Conservation (phyloP, 2,797 vertebrate species). For the Loris lydekkerianus region DNA sequence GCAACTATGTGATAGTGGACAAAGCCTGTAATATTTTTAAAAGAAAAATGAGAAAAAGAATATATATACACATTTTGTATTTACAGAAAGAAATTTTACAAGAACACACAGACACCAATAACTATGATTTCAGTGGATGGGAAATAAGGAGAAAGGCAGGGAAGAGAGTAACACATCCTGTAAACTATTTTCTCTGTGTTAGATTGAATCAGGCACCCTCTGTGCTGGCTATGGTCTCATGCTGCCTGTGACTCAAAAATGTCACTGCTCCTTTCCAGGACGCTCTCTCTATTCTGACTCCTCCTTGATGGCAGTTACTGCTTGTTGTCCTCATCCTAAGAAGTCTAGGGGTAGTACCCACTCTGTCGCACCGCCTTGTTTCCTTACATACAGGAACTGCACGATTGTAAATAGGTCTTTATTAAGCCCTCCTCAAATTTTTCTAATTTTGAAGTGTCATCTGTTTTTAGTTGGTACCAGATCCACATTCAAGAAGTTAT, state of each 20-base stretch:
- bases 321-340: background rate
- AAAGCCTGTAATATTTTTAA: background rate
- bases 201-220: no score
- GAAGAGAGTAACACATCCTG: background rate
- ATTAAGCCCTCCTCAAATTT: constrained; percentile 34
- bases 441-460: constrained; percentile 34
- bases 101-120: background rate
- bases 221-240: background rate
- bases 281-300: fast-evolving
- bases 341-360: fast-evolving
- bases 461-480: constrained; percentile 33
- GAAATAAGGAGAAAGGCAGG: background rate
- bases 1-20: background rate
- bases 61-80: background rate
- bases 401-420: constrained; percentile 3
- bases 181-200: background rate
- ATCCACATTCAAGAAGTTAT: background rate
- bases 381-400: background rate
- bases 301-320: background rate
- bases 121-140: background rate
- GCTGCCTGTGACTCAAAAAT: no score
- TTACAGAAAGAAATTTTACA: background rate
- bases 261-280: background rate
- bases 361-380: background rate
- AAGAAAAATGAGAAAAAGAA: background rate